These are phyloP conservation scores for Aix galericulata DNA, from an alignment of 2,113 vertebrate genomes.

Conservation along the genomic window DNA sequence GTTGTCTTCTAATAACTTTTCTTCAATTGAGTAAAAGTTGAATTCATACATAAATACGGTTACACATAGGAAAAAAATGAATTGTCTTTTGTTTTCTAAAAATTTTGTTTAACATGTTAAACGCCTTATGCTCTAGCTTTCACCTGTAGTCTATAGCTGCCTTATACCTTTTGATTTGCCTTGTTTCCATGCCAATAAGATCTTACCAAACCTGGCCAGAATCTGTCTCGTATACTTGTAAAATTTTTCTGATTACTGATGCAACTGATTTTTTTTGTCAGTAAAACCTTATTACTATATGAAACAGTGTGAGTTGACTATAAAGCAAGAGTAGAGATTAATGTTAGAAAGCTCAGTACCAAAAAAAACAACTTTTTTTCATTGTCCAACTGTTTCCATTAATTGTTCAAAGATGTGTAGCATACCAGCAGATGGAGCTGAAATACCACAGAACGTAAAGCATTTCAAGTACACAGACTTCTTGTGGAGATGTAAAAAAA, in stretches of 20 bases:
- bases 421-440: constrained; percentile 24
- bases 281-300: not conserved
- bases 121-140: not conserved
- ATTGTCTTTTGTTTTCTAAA: not conserved
- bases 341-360: not conserved
- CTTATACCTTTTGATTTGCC: not conserved
- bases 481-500: not conserved
- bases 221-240: not conserved
- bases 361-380: not conserved
- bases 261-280: not conserved
- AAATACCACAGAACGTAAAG: not conserved
- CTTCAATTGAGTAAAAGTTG: not conserved
- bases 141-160: not conserved
- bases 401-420: not conserved
- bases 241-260: not conserved
- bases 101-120: not conserved
- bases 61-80: not conserved
- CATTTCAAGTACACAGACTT: accelerated
- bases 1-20: not conserved
- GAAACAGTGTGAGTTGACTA: not conserved
- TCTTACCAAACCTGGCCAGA: not conserved
- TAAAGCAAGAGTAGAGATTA: not conserved
- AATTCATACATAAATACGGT: not conserved
- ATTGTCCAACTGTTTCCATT: accelerated
- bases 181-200: not conserved